phyloP scores from a whole-genome alignment of 2,888 invertebrate genomes.

The Eilema griseolum region DNA sequence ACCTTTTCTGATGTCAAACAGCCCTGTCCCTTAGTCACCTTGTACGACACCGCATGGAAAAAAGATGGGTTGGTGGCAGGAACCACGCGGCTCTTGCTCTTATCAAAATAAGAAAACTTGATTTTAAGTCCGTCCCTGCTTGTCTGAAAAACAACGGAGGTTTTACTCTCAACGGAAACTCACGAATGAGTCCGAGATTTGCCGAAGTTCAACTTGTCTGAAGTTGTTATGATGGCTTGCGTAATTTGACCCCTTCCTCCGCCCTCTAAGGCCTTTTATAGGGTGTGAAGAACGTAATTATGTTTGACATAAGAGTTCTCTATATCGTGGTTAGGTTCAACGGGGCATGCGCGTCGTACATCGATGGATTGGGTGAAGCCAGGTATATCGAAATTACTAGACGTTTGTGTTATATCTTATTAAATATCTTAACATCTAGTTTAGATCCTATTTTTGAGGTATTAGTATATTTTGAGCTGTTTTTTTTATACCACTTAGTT shows the following conservation, averaged over 20 bases:
- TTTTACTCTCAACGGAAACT: slow-evolving; percentile 51
- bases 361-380: slow-evolving; percentile 54
- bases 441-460: slow-evolving; percentile 19
- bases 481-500: too few relatives aligned
- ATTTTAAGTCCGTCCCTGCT: slow-evolving; percentile 48
- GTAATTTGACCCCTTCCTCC: slow-evolving; percentile 49
- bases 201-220: slow-evolving; percentile 60
- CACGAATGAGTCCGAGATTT: slow-evolving; percentile 59
- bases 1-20: too few relatives aligned
- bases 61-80: too few relatives aligned
- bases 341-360: slow-evolving; percentile 67
- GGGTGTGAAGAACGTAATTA: slow-evolving; percentile 51
- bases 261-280: slow-evolving; percentile 44
- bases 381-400: slow-evolving; percentile 40
- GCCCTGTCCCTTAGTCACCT: too few relatives aligned
- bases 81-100: neutral
- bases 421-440: slow-evolving; percentile 33
- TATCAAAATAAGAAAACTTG: neutral
- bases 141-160: slow-evolving; percentile 57
- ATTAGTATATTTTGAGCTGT: too few relatives aligned
- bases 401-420: slow-evolving; percentile 24
- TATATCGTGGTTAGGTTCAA: slow-evolving; percentile 50
- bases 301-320: slow-evolving; percentile 48
- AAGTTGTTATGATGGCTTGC: slow-evolving; percentile 60
- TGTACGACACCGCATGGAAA: too few relatives aligned